phyloP scores from a whole-genome alignment of 2,797 vertebrate species.

The Macrochelys suwanniensis region DNA sequence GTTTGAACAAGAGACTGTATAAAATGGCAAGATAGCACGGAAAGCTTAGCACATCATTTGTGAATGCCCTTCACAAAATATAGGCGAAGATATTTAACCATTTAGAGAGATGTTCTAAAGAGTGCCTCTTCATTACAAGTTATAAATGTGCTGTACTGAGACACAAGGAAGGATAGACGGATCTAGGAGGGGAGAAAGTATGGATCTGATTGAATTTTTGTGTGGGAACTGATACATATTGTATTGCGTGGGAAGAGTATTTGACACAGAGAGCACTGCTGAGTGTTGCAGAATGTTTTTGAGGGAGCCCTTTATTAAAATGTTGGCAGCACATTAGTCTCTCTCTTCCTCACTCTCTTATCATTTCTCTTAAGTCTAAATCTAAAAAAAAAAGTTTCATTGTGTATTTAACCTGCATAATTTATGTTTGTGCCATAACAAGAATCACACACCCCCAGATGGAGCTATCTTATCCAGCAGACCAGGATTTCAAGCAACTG shows the following conservation, averaged over 20 bases:
- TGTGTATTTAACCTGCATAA: neutral
- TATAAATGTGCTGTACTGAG: neutral
- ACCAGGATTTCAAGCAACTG: neutral
- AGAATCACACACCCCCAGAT: neutral
- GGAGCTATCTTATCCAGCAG: neutral
- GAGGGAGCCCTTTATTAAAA: neutral
- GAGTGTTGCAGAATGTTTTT: neutral
- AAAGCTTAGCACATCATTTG: neutral
- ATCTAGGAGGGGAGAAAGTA: rapidly evolving
- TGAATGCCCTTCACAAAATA: neutral
- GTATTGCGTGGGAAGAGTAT: neutral
- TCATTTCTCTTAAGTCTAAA: neutral
- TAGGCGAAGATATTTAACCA: neutral
- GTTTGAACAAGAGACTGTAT: neutral
- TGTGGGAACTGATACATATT: neutral
- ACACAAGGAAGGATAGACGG: neutral
- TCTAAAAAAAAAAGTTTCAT: neutral
- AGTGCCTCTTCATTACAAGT: neutral
- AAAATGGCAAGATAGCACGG: neutral
- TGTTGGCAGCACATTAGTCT: too few relatives aligned
- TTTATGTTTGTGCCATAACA: neutral
- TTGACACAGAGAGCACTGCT: neutral
- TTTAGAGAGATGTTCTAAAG: neutral
- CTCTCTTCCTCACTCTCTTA: neutral
- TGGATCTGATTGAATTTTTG: slow-evolving; percentile 1